phyloP scores from a whole-genome alignment of 2,797 vertebrate genomes.

The Anniella stebbinsi region DNA sequence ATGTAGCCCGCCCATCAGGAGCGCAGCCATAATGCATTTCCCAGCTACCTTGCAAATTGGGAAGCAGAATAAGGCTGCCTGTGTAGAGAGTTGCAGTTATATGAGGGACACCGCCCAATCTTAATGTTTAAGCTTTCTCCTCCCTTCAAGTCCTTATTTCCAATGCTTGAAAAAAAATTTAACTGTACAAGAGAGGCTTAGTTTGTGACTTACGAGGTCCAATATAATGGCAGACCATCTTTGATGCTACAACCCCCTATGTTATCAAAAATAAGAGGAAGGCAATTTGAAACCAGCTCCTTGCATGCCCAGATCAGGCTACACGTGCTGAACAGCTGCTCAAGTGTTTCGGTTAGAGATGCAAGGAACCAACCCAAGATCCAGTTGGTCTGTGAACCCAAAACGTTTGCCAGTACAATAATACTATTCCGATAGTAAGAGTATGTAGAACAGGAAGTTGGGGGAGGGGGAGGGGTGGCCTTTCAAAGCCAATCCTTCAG shows the following conservation, averaged over 20 bases:
- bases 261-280: conserved; percentile 68
- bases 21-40: neutral
- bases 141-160: conserved; percentile 34
- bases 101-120: neutral
- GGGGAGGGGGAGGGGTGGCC: conserved; percentile 30
- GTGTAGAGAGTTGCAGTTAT: neutral
- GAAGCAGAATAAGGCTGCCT: conserved; percentile 1
- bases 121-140: conserved; percentile 12
- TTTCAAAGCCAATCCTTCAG: conserved; percentile 52
- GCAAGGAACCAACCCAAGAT: conserved; percentile 63
- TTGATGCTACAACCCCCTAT: conserved; percentile 61
- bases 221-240: conserved; percentile 32
- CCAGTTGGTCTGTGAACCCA: conserved; percentile 48
- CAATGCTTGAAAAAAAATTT: conserved; percentile 7
- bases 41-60: neutral
- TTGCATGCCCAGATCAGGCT: conserved; percentile 49
- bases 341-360: conserved; percentile 61
- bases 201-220: conserved; percentile 51
- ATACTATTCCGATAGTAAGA: conserved; percentile 58
- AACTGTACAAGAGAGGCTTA: conserved; percentile 58
- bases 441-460: conserved; percentile 48
- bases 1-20: neutral
- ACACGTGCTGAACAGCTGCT: conserved; percentile 63
- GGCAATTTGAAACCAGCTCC: conserved; percentile 62
- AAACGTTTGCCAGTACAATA: conserved; percentile 27